Conservation (phyloP, 2,888 invertebrate species). For the Uropetala carovei region DNA sequence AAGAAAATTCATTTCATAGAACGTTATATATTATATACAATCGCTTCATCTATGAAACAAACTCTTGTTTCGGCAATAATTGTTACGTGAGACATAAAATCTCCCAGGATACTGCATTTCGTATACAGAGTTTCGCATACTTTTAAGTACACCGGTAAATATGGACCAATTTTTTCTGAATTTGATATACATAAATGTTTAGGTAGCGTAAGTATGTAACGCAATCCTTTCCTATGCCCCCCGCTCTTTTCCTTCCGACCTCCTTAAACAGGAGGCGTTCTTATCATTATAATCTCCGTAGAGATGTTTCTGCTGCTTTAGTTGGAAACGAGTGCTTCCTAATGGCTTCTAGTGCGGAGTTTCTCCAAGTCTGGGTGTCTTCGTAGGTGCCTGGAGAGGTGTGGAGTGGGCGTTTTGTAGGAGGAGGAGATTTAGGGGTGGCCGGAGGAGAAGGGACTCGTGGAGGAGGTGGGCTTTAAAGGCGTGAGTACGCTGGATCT, state of each 20-base stretch:
- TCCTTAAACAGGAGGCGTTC: conserved; percentile 40
- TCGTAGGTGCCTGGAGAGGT: conserved; percentile 20
- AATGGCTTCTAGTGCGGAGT: conserved; percentile 46
- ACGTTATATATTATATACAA: too few relatives aligned
- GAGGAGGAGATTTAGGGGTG: not conserved
- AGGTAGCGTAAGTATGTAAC: not conserved
- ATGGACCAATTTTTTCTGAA: too few relatives aligned
- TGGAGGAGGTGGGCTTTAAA: not conserved
- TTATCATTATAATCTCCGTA: conserved; percentile 57
- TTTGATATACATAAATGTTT: not conserved
- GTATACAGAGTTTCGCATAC: too few relatives aligned
- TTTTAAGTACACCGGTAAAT: too few relatives aligned
- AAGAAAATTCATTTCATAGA: too few relatives aligned
- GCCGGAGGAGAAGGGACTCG: not conserved
- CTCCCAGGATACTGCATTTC: too few relatives aligned
- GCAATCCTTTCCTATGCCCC: not conserved
- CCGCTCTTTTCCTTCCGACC: conserved; percentile 1
- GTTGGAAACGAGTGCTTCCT: conserved; percentile 59
- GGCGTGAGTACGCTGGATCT: conserved; percentile 10
- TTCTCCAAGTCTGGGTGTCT: conserved; percentile 24
- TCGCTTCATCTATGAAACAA: too few relatives aligned
- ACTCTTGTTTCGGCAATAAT: too few relatives aligned
- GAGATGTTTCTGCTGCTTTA: conserved; percentile 61
- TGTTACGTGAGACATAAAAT: too few relatives aligned
- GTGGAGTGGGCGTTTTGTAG: conserved; percentile 13